phyloP scores from a whole-genome alignment of 2,888 invertebrate species.

The Oeneis ivallda region DNA sequence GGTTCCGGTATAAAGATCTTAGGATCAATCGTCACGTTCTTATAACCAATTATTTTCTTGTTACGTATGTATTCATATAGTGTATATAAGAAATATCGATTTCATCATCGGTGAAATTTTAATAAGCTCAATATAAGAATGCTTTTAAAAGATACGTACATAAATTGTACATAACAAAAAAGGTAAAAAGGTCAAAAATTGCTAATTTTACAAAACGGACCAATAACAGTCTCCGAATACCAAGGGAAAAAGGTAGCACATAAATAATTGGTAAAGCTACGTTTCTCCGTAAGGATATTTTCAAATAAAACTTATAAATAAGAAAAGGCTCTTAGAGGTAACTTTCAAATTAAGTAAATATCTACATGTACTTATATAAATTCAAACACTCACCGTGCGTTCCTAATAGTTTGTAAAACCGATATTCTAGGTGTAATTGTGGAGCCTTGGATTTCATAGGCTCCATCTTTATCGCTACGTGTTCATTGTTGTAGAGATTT shows the following conservation, averaged over 20 bases:
- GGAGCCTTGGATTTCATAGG: conserved; percentile 99
- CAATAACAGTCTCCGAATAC: neutral
- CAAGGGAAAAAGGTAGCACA: neutral
- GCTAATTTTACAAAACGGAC: conserved; percentile 1
- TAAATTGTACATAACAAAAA: conserved; percentile 4
- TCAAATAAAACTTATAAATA: neutral
- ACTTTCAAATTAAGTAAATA: neutral
- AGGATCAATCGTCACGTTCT: neutral
- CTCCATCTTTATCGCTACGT: conserved; percentile 99
- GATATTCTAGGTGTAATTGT: conserved; percentile 99
- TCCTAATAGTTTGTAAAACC: conserved; percentile 99
- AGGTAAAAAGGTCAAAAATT: neutral
- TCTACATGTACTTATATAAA: neutral
- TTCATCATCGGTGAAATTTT: neutral
- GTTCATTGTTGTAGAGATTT: conserved; percentile 99
- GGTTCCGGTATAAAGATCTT: neutral
- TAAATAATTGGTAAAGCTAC: neutral
- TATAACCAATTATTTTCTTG: neutral
- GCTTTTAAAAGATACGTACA: neutral
- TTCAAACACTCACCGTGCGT: conserved; percentile 90
- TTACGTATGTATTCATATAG: neutral
- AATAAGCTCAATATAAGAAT: neutral
- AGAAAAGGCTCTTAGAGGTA: neutral
- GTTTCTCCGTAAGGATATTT: neutral
- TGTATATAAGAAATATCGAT: neutral